A percentile compares a stretch with the other conserved stretches of the same genome.
Evolutionary conservation across 2,888 invertebrate genomes (phyloP).

Genomic region (Philereme vetulata): DNA sequence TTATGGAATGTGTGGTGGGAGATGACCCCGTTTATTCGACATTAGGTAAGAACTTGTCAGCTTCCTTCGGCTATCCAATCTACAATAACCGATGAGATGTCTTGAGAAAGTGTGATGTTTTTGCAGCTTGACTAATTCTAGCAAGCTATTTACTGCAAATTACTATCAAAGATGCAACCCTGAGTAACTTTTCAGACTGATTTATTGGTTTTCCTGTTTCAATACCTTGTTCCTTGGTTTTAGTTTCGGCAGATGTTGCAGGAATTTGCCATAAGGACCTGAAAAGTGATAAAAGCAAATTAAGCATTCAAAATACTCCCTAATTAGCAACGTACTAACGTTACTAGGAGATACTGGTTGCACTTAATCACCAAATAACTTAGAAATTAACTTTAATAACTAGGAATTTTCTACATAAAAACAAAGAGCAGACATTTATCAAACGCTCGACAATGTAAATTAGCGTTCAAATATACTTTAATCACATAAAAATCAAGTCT

Average conservation of each 20-base stretch:
- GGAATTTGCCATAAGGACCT: conserved; percentile 64
- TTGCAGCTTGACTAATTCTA: conserved; percentile 8
- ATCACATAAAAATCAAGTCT: conserved; percentile 58
- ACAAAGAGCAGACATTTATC: conserved; percentile 35
- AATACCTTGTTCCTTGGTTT: conserved; percentile 47
- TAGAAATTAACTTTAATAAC: conserved; percentile 32
- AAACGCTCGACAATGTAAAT: conserved; percentile 38
- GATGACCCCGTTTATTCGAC: conserved; percentile 75
- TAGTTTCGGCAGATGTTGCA: conserved; percentile 52
- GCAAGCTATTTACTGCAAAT: conserved; percentile 3
- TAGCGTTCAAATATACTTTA: conserved; percentile 46
- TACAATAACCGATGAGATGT: conserved; percentile 46
- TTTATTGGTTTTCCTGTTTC: conserved; percentile 32
- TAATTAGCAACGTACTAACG: conserved; percentile 54
- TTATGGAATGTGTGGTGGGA: conserved; percentile 80
- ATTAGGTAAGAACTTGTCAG: conserved; percentile 68
- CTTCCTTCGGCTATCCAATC: conserved; percentile 52
- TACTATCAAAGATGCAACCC: conserved; percentile 7
- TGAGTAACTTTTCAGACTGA: conserved; percentile 43
- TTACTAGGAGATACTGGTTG: conserved; percentile 49
- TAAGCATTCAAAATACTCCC: conserved; percentile 40
- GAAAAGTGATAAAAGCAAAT: conserved; percentile 56
- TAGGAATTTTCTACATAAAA: conserved; percentile 34
- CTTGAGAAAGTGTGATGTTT: conserved; percentile 7
- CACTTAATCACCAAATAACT: conserved; percentile 37